These are phyloP conservation scores for Bombus soroeensis DNA, from an alignment of 1,140 invertebrate genomes.

Conservation along the genomic window DNA sequence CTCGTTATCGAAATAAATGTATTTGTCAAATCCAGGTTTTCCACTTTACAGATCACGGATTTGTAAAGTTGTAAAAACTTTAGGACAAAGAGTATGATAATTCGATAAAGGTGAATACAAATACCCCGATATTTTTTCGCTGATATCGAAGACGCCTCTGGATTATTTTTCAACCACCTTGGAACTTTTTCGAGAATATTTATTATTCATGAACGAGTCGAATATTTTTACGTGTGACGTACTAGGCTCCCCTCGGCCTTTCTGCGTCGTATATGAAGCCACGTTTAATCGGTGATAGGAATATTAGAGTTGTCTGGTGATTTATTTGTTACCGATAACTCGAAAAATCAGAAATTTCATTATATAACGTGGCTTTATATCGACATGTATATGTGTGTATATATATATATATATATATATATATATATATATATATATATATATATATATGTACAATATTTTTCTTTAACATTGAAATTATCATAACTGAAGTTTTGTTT, in stretches of 20 bases:
- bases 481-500: not conserved
- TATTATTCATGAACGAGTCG: constrained; percentile 41
- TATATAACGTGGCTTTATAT: not conserved
- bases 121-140: not conserved
- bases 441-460: too few relatives aligned
- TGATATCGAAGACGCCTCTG: not conserved
- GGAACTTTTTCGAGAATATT: constrained; percentile 8
- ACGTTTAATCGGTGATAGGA: constrained; percentile 4
- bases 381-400: too few relatives aligned
- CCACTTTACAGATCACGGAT: too few relatives aligned
- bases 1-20: too few relatives aligned
- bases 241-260: not conserved
- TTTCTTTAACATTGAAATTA: not conserved
- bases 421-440: too few relatives aligned
- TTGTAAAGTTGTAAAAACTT: not conserved
- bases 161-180: not conserved
- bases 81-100: not conserved
- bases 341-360: not conserved
- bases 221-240: constrained; percentile 46
- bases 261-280: not conserved
- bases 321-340: not conserved
- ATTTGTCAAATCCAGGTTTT: too few relatives aligned
- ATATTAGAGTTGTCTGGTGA: not conserved
- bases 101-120: not conserved
- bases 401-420: too few relatives aligned